These are phyloP conservation scores for Corythoichthys haematopterus DNA, from an alignment of 2,113 vertebrate genomes.

Conservation along the genomic window DNA sequence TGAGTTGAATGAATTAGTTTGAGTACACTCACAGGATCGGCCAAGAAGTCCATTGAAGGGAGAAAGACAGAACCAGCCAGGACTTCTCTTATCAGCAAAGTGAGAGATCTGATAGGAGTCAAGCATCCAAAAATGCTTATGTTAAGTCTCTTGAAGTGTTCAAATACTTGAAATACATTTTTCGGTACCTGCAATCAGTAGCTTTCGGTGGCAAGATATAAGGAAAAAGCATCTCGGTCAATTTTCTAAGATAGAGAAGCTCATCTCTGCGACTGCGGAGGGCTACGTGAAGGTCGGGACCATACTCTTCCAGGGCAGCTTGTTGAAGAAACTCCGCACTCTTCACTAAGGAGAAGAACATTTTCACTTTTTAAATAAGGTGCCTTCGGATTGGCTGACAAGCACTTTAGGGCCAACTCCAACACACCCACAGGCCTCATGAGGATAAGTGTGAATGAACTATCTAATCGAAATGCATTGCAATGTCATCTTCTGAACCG, in stretches of 20 bases:
- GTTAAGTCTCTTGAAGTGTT: neutral
- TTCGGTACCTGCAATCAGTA: constrained; percentile 87
- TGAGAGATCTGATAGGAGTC: constrained; percentile 76
- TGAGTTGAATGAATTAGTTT: neutral
- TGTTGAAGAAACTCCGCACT: constrained; percentile 86
- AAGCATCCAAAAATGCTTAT: neutral
- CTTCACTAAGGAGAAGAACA: constrained; percentile 73
- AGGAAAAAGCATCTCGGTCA: constrained; percentile 92
- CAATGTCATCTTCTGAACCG: too few relatives aligned
- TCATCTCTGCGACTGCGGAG: constrained; percentile 93
- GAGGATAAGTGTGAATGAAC: too few relatives aligned
- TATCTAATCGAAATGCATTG: too few relatives aligned
- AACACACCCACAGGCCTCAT: too few relatives aligned
- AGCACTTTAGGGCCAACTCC: too few relatives aligned
- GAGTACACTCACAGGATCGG: constrained; percentile 87
- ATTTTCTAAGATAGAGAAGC: constrained; percentile 89
- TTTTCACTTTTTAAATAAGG: too few relatives aligned
- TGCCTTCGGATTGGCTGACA: too few relatives aligned
- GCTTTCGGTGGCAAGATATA: constrained; percentile 91
- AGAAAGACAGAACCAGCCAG: constrained; percentile 95
- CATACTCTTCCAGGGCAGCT: constrained; percentile 91
- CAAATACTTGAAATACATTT: neutral
- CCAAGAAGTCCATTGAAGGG: constrained; percentile 94
- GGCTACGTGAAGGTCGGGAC: constrained; percentile 89
- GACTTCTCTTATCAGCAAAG: constrained; percentile 91